Conservation (phyloP, 2,888 invertebrate species). For the Cordilura impudica region DNA sequence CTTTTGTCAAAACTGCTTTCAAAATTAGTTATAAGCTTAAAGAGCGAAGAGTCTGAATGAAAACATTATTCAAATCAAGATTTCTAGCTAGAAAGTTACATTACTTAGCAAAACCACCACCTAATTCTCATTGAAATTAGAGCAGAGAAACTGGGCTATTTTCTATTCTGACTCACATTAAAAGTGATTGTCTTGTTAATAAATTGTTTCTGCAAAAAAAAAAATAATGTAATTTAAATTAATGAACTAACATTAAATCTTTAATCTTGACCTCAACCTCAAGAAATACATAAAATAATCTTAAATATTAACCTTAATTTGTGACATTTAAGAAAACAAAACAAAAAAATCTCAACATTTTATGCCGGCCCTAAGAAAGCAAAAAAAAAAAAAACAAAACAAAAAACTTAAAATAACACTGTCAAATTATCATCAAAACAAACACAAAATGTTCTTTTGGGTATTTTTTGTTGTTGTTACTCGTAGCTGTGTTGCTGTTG, state of each 20-base stretch:
- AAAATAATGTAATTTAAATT: neutral
- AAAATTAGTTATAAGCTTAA: too few relatives aligned
- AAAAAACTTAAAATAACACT: constrained; percentile 10
- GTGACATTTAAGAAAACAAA: constrained; percentile 33
- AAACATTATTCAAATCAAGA: too few relatives aligned
- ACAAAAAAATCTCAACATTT: constrained; percentile 34
- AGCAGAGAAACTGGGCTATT: too few relatives aligned
- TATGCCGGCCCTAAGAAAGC: neutral
- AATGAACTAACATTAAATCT: neutral
- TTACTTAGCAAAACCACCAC: too few relatives aligned
- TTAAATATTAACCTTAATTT: constrained; percentile 44
- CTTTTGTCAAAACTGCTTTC: too few relatives aligned
- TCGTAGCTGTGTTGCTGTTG: neutral
- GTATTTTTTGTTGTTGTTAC: constrained; percentile 34
- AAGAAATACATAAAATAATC: constrained; percentile 32
- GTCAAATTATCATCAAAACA: constrained; percentile 55
- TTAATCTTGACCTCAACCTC: constrained; percentile 8
- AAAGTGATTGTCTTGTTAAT: too few relatives aligned
- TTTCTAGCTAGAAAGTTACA: too few relatives aligned
- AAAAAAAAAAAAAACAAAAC: neutral
- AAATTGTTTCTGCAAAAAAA: too few relatives aligned
- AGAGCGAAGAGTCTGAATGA: too few relatives aligned
- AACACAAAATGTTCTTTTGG: constrained; percentile 54
- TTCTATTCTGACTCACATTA: too few relatives aligned
- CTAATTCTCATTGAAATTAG: too few relatives aligned